Evolutionary conservation across 1,140 invertebrate species (phyloP).

Genomic region (Macrocentrus cingulum): DNA sequence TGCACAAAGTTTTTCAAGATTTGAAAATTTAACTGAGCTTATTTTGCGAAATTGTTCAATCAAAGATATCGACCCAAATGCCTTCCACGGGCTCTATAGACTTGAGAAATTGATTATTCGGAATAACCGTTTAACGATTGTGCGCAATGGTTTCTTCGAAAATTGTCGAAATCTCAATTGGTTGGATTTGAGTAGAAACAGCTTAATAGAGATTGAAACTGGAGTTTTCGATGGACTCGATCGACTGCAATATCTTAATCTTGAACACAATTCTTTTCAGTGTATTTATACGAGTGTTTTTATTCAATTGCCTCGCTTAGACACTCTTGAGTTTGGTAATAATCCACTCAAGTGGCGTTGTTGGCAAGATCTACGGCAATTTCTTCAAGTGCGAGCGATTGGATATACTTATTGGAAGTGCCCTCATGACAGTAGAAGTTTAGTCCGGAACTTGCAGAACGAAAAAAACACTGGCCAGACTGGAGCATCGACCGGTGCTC

Average conservation of each 20-base stretch:
- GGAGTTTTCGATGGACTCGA: constrained; percentile 33
- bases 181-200: constrained; percentile 40
- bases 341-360: constrained; percentile 45
- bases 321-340: constrained; percentile 35
- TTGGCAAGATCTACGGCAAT: constrained; percentile 40
- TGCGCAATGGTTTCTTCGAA: constrained; percentile 34
- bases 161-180: constrained; percentile 31
- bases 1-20: constrained; percentile 25
- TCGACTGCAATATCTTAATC: constrained; percentile 35
- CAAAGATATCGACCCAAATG: constrained; percentile 29
- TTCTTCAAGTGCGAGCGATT: constrained; percentile 36
- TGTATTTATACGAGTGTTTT: constrained; percentile 42
- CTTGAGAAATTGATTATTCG: constrained; percentile 36
- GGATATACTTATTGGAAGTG: constrained; percentile 37
- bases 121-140: constrained; percentile 34
- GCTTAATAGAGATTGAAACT: constrained; percentile 36
- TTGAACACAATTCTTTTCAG: constrained; percentile 39
- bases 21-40: constrained; percentile 35
- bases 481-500: not conserved
- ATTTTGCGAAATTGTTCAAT: constrained; percentile 36
- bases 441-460: constrained; percentile 33
- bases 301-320: constrained; percentile 31
- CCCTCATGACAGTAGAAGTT: constrained; percentile 38
- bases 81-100: constrained; percentile 30
- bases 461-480: constrained; percentile 17